A percentile compares a stretch with the other conserved stretches of the same genome.
Conservation (phyloP, 2,797 vertebrate species). For the Xiphophorus birchmanni region DNA sequence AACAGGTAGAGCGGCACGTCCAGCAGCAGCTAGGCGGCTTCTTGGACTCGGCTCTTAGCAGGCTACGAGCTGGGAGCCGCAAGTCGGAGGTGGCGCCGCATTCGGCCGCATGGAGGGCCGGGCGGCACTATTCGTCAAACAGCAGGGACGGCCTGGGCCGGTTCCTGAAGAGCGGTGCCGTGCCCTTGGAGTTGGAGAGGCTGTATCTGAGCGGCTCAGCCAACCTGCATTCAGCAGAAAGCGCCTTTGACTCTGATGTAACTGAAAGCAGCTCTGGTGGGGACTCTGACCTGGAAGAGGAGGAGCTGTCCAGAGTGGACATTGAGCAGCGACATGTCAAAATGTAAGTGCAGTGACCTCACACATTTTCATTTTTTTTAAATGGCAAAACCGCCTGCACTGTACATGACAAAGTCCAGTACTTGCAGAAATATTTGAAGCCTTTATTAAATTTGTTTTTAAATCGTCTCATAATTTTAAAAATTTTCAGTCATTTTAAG, state of each 20-base stretch:
- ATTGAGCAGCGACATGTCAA: slow-evolving; percentile 91
- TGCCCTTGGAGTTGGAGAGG: slow-evolving; percentile 90
- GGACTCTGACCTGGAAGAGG: slow-evolving; percentile 95
- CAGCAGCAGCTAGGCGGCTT: slow-evolving; percentile 95
- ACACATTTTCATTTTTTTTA: not conserved
- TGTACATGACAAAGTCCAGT: not conserved
- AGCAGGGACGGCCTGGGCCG: slow-evolving; percentile 86
- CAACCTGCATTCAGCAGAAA: slow-evolving; percentile 88
- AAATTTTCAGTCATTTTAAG: not conserved
- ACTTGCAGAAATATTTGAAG: not conserved
- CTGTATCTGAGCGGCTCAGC: slow-evolving; percentile 92
- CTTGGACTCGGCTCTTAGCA: slow-evolving; percentile 88
- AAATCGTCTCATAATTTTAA: not conserved
- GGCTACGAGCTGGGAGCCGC: slow-evolving; percentile 79
- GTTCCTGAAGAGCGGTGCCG: slow-evolving; percentile 89
- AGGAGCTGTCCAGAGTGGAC: slow-evolving; percentile 90
- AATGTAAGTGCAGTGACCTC: slow-evolving; percentile 86
- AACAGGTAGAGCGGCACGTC: slow-evolving; percentile 97
- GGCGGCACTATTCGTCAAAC: slow-evolving; percentile 85
- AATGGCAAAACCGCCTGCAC: not conserved
- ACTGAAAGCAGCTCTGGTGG: slow-evolving; percentile 98
- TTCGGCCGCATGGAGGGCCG: slow-evolving; percentile 73
- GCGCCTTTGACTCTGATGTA: slow-evolving; percentile 94
- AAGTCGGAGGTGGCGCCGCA: slow-evolving; percentile 67
- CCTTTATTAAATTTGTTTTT: not conserved